Percentiles rank a stretch among this genome's conserved stretches.
Conservation (phyloP, 2,797 vertebrate species). For the Macroramphosus scolopax region DNA sequence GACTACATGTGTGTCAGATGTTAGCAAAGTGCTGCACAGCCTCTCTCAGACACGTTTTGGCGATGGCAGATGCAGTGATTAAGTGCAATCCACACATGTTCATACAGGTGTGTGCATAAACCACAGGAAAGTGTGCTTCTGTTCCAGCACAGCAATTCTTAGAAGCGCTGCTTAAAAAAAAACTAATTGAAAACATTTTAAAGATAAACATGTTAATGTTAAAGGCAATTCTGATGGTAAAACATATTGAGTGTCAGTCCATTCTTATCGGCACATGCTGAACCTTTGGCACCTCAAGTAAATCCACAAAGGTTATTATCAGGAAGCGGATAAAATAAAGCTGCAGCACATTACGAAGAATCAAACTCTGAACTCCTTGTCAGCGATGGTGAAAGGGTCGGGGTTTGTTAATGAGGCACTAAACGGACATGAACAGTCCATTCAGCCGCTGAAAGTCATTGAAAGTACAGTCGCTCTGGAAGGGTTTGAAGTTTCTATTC, state of each 20-base stretch:
- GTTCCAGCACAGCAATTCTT: conserved; percentile 20
- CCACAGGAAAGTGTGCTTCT: conserved; percentile 10
- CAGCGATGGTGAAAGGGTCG: conserved; percentile 21
- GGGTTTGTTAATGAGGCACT: conserved; percentile 43
- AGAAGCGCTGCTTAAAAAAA: conserved; percentile 24
- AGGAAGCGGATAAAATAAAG: conserved; percentile 45
- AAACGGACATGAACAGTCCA: conserved; percentile 42
- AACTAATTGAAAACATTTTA: conserved; percentile 23
- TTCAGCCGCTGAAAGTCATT: conserved; percentile 21
- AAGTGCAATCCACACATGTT: conserved; percentile 28
- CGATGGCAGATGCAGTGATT: conserved; percentile 5
- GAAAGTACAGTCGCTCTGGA: conserved; percentile 53
- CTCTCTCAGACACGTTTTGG: conserved; percentile 27
- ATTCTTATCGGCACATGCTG: conserved; percentile 17
- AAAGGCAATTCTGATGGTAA: conserved; percentile 26
- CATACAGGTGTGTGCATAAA: conserved; percentile 14
- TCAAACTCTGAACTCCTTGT: conserved; percentile 34
- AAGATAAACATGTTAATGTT: conserved; percentile 22
- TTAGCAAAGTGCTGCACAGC: conserved; percentile 28
- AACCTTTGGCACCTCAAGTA: conserved; percentile 42
- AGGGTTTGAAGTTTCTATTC: conserved; percentile 36
- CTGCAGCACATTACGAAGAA: conserved; percentile 36
- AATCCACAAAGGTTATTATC: conserved; percentile 25
- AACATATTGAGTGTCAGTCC: conserved; percentile 6
- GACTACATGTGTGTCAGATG: too few relatives aligned